Conservation (phyloP, 1,140 invertebrate species). For the Eupristina koningsbergeri region DNA sequence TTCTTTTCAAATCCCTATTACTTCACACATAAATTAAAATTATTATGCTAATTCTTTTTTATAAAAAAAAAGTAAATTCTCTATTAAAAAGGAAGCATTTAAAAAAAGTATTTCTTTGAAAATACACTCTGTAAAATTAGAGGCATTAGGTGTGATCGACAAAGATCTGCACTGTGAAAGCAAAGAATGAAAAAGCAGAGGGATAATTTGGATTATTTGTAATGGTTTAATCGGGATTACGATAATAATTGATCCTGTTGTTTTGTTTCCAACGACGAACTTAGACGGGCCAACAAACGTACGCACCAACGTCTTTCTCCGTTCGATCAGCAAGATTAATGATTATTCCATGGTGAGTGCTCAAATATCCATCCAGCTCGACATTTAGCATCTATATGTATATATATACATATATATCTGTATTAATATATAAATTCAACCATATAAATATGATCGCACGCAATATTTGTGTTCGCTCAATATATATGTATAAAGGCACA, state of each 20-base stretch:
- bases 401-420: too few relatives aligned
- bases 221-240: neutral
- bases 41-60: neutral
- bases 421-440: too few relatives aligned
- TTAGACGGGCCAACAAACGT: conserved; percentile 82
- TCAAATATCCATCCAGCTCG: conserved; percentile 60
- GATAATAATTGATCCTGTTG: conserved; percentile 58
- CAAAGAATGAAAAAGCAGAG: neutral
- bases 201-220: neutral
- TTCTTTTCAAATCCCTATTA: neutral
- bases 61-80: too few relatives aligned
- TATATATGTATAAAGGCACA: conserved; percentile 60
- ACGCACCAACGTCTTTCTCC: conserved; percentile 93
- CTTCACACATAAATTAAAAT: neutral
- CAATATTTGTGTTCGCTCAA: conserved; percentile 59
- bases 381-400: conserved; percentile 56
- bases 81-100: too few relatives aligned
- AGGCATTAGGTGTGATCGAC: neutral
- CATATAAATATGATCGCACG: conserved; percentile 60
- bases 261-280: conserved; percentile 71
- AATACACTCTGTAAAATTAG: too few relatives aligned
- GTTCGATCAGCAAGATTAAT: conserved; percentile 98
- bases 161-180: neutral
- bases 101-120: too few relatives aligned
- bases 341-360: conserved; percentile 98